A percentile compares a stretch with the other conserved stretches of the same genome.
These are phyloP conservation scores for Sphaeridia pumilis DNA, from an alignment of 2,888 invertebrate species.

Conservation along the genomic window DNA sequence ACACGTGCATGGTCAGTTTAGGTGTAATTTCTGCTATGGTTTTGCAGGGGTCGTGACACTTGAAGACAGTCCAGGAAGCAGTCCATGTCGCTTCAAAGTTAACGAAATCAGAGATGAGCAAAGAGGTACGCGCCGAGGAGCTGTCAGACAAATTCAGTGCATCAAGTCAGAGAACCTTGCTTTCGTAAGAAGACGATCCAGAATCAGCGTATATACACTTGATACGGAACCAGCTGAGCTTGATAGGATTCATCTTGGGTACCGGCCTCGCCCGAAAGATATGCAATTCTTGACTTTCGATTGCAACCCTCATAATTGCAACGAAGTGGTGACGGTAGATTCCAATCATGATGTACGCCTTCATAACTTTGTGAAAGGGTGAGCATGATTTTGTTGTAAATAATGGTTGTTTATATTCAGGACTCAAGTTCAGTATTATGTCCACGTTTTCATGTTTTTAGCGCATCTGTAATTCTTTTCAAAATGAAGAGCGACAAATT, in stretches of 20 bases:
- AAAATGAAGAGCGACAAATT: neutral
- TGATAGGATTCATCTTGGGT: too few species aligned
- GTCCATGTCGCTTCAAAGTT: too few species aligned
- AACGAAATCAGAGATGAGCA: too few species aligned
- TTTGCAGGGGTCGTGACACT: too few species aligned
- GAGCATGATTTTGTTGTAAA: slow-evolving; percentile 10
- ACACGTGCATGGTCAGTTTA: neutral
- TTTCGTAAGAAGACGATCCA: too few species aligned
- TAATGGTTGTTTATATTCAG: neutral
- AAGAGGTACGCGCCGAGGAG: slow-evolving; percentile 17
- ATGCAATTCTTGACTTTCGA: slow-evolving; percentile 22
- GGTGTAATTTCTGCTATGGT: neutral
- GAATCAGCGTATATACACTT: too few species aligned
- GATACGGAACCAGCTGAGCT: too few species aligned
- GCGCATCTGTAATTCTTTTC: neutral
- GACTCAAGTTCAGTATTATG: neutral
- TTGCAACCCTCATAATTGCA: slow-evolving; percentile 17
- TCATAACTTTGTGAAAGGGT: slow-evolving; percentile 19
- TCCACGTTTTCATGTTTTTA: neutral
- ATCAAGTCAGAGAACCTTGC: too few species aligned
- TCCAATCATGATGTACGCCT: slow-evolving; percentile 23
- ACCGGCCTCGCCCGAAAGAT: too few species aligned
- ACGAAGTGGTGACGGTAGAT: slow-evolving; percentile 27
- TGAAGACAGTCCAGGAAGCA: too few species aligned
- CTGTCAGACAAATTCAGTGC: slow-evolving; percentile 15